A percentile compares a stretch with the other conserved stretches of the same genome.
Evolutionary conservation across 2,113 vertebrate genomes (phyloP).

Genomic region (Malurus alboscapulatus): DNA sequence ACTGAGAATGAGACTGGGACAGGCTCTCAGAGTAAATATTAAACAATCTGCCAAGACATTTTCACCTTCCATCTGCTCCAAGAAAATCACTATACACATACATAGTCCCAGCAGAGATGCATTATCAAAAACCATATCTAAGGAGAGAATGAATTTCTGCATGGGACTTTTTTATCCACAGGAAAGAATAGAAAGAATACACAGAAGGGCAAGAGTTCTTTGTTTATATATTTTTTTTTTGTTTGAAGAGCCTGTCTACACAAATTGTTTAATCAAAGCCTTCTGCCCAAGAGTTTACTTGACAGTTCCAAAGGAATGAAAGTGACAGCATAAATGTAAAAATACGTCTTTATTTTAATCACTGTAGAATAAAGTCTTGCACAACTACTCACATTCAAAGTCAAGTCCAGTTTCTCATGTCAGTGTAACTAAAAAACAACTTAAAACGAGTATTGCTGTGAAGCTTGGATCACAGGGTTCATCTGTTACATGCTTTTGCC

Average conservation of each 20-base stretch:
- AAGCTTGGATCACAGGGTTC: background rate
- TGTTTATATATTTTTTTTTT: background rate
- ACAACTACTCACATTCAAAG: background rate
- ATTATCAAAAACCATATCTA: background rate
- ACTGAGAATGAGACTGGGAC: background rate
- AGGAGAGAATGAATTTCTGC: background rate
- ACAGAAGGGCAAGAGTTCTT: background rate
- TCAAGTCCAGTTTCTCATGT: background rate
- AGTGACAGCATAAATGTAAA: background rate
- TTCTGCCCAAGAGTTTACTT: background rate
- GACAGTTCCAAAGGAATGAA: background rate
- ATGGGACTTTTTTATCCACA: background rate
- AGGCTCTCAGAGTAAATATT: background rate
- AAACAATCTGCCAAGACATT: background rate
- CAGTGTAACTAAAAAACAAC: background rate
- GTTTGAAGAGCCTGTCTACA: background rate
- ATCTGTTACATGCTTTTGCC: background rate
- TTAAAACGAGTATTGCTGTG: background rate
- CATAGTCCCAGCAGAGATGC: background rate
- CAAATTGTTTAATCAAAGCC: background rate
- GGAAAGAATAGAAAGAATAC: background rate
- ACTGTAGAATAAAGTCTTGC: fast-evolving
- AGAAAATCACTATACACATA: background rate
- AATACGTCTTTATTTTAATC: background rate
- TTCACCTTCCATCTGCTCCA: background rate